A percentile compares a stretch with the other conserved stretches of the same genome.
Evolutionary conservation across 2,797 vertebrate genomes (phyloP).

Genomic region (Anabacerthia variegaticeps): DNA sequence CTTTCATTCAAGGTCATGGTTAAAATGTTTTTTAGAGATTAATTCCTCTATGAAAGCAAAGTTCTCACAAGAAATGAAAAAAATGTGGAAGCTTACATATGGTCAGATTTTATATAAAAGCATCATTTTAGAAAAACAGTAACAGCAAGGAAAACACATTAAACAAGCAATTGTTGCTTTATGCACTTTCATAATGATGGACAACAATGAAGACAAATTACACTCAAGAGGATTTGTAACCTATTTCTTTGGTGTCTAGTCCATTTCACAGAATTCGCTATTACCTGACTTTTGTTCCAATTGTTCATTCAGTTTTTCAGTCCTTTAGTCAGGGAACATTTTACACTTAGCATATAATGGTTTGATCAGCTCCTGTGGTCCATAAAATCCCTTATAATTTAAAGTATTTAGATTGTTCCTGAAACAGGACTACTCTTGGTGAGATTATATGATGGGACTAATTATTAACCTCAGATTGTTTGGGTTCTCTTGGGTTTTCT

Average conservation of each 20-base stretch:
- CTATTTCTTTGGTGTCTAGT: neutral
- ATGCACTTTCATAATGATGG: neutral
- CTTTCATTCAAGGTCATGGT: neutral
- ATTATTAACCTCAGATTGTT: neutral
- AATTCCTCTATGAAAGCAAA: neutral
- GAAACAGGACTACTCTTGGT: neutral
- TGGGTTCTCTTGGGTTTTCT: neutral
- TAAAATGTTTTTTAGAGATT: neutral
- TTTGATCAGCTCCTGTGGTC: neutral
- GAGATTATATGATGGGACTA: neutral
- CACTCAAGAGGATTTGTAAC: neutral
- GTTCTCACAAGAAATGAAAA: neutral
- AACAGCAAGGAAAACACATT: neutral
- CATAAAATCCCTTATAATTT: neutral
- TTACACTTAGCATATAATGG: accelerated
- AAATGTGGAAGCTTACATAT: neutral
- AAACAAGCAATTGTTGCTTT: neutral
- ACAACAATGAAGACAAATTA: neutral
- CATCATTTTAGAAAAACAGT: neutral
- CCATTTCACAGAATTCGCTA: neutral
- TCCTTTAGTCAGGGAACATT: neutral
- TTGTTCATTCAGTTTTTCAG: neutral
- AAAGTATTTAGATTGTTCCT: neutral
- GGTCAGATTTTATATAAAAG: neutral
- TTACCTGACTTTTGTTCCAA: neutral